Conservation (phyloP, 2,888 invertebrate genomes). For the Sarcophaga subvicina region DNA sequence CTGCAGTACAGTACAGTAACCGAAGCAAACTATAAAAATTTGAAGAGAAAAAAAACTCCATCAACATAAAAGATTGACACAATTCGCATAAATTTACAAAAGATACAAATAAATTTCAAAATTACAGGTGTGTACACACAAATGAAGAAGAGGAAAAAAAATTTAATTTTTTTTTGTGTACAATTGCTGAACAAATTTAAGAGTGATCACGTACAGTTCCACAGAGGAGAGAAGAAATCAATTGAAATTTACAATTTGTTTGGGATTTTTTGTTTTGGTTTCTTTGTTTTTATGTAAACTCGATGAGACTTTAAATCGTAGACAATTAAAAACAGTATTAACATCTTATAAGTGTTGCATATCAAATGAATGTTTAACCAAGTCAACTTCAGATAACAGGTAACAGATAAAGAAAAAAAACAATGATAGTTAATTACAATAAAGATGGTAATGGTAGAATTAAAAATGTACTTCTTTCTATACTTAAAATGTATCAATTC, state of each 20-base stretch:
- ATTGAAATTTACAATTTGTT: slow-evolving; percentile 1
- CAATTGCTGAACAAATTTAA: slow-evolving; percentile 18
- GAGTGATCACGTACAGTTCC: slow-evolving; percentile 25
- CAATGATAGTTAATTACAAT: no score
- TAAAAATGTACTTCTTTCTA: no score
- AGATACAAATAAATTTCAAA: slow-evolving; percentile 51
- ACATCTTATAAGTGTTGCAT: slow-evolving; percentile 36
- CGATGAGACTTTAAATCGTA: slow-evolving; percentile 37
- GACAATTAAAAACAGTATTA: slow-evolving; percentile 38
- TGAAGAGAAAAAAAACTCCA: slow-evolving; percentile 40
- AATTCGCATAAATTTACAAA: slow-evolving; percentile 72
- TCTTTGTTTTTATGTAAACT: slow-evolving; percentile 18
- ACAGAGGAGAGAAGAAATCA: not conserved
- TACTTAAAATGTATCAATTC: no score
- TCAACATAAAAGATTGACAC: slow-evolving; percentile 65
- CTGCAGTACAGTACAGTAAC: not conserved
- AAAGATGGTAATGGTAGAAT: no score
- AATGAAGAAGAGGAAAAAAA: not conserved
- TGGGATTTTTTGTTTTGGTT: not conserved
- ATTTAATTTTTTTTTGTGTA: not conserved
- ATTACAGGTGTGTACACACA: slow-evolving; percentile 1
- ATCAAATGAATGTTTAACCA: slow-evolving; percentile 27
- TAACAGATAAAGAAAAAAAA: not conserved
- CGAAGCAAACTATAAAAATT: slow-evolving; percentile 3
- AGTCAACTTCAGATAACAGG: not conserved